Conservation (phyloP, 2,113 vertebrate genomes). For the Engraulis encrasicolus region DNA sequence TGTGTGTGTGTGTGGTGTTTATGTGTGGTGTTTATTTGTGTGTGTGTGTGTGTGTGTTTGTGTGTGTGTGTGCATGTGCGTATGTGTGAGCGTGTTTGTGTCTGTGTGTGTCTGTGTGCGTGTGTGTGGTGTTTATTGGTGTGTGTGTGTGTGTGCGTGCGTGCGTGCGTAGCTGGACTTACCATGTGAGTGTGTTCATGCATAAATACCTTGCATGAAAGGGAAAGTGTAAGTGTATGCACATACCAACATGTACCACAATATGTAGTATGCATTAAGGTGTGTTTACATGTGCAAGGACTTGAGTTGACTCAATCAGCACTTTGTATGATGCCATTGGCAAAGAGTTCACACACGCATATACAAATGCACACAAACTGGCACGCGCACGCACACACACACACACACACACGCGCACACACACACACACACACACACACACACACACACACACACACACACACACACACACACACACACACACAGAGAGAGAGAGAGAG, state of each 20-base stretch:
- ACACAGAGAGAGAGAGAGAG: background rate
- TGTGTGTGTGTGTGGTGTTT: too few relatives aligned
- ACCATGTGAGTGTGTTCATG: too few relatives aligned
- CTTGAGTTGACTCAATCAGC: background rate
- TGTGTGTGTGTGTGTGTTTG: too few relatives aligned
- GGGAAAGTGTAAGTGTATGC: background rate
- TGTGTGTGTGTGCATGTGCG: too few relatives aligned
- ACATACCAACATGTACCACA: background rate
- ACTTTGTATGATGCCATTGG: background rate
- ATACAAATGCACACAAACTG: too few relatives aligned
- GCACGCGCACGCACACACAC: background rate
- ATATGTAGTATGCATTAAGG: background rate
- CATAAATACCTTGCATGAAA: too few relatives aligned
- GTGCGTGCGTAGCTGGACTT: too few relatives aligned
- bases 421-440: background rate
- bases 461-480: background rate
- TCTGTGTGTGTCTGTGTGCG: too few relatives aligned
- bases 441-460: constrained; percentile 1
- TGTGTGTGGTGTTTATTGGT: too few relatives aligned
- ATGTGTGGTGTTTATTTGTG: too few relatives aligned
- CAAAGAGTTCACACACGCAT: background rate
- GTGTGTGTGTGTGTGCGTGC: background rate
- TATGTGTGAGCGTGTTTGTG: too few relatives aligned
- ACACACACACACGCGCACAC: background rate
- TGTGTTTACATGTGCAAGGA: background rate